Base-by-base conservation (phyloP, 1,140 invertebrate genomes). In the Belonocnema kinseyi region DNA sequence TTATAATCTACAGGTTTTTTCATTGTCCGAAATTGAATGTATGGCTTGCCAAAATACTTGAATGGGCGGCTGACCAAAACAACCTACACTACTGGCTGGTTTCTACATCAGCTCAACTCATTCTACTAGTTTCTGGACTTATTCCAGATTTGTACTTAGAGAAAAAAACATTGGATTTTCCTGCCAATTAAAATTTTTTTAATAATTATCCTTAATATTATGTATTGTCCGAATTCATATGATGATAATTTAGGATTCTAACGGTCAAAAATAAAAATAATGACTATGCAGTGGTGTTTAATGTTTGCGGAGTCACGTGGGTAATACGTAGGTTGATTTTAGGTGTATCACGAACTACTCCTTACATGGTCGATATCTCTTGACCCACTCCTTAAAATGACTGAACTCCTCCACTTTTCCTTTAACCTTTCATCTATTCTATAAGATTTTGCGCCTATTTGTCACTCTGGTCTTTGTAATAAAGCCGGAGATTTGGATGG, bases 361-460 rank as follows among this genome's bases (percentile, higher is more conserved):
- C 77, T 74, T 74, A 66, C 74, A 61, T 73, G 82, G 79, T 88
- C 87, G 76, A 88, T 88, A 88, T 81, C 77, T 79, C 86, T 87
- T 85, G 85, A 86, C 84, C 86, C 80, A 85, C 84, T 86, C 77
- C 79, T 80, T 58, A 50, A 58, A 77, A 85, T 74, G 75, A 51
- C 73, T 74, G 75, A 86, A 82, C 73, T 76, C 50, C 74, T 77
- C 50, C 74, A 56, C 77, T 77, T 66, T 79, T 72, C 50, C 71
- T 56, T 50, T 71, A 73, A 70, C 74, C 71, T 61, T 52, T 51
- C 21, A 26, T 26, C 21, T 26, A 3, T 33, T 46, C 46, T 56
- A n/a, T 7, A 17, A 7, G 40, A 14, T 46, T 46, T 46, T 46
- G 7, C 10, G 7, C 0, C 40, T 46, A 11, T 46, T 46, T 46